Conservation (phyloP, 2,888 invertebrate species). For the Cacoxenus indagator region DNA sequence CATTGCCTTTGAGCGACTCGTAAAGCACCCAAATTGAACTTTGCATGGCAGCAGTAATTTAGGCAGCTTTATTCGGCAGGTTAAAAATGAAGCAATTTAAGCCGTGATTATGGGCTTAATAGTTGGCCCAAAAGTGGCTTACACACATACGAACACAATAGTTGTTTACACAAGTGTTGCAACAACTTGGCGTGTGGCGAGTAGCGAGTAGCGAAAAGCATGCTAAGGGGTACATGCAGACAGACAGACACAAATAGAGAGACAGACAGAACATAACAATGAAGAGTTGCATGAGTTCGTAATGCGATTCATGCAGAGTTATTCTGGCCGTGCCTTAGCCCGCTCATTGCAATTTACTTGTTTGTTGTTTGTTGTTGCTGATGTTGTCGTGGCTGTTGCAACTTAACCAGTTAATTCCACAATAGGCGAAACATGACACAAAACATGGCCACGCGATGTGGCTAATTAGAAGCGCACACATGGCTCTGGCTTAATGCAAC, state of each 20-base stretch:
- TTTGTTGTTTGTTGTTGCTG: not conserved
- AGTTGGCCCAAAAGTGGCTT: not conserved
- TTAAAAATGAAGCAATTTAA: slow-evolving; percentile 2
- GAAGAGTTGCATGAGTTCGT: not conserved
- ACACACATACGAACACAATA: not conserved
- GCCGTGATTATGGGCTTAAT: slow-evolving; percentile 1
- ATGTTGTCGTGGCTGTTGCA: not conserved
- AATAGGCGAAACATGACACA: not conserved
- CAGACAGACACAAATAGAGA: not conserved
- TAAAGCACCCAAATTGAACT: not conserved
- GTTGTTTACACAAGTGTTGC: not conserved
- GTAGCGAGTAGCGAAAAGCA: not conserved
- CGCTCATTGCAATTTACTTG: too few species aligned
- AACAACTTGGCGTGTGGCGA: not conserved
- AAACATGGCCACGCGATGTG: not conserved
- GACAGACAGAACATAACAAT: not conserved
- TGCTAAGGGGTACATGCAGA: not conserved
- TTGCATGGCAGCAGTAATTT: not conserved
- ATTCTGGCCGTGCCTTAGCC: not conserved
- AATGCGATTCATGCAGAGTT: not conserved
- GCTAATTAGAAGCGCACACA: not conserved
- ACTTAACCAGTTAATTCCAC: not conserved
- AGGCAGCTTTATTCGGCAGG: too few species aligned
- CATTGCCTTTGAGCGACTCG: too few species aligned
- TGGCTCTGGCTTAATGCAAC: not conserved